phyloP scores from a whole-genome alignment of 2,888 invertebrate genomes.

The Buathra laborator region DNA sequence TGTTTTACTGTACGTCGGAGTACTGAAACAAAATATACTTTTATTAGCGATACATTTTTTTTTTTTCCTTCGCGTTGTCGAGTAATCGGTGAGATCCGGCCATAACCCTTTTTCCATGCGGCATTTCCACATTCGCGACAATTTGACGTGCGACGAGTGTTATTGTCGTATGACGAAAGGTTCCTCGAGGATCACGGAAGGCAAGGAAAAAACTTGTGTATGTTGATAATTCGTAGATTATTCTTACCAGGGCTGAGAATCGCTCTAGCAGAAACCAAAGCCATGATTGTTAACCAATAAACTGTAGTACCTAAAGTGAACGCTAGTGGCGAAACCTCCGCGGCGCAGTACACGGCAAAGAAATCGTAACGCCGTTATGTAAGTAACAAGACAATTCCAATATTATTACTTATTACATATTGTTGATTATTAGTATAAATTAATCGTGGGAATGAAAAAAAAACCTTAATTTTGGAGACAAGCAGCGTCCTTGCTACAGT shows the following conservation, averaged over 20 bases:
- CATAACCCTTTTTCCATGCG: constrained; percentile 68
- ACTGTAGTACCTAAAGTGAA: constrained; percentile 57
- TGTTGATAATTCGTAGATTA: constrained; percentile 50
- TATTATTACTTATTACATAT: neutral
- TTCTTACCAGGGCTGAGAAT: constrained; percentile 82
- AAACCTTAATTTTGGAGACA: neutral
- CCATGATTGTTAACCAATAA: constrained; percentile 78
- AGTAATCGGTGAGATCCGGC: neutral
- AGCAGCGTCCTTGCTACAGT: neutral
- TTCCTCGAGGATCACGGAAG: neutral
- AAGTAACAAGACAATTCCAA: constrained; percentile 2
- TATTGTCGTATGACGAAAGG: constrained; percentile 4
- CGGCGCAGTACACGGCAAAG: neutral
- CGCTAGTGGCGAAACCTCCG: constrained; percentile 27
- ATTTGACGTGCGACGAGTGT: neutral
- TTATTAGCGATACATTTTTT: constrained; percentile 8
- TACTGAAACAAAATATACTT: constrained; percentile 78
- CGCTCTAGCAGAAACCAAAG: constrained; percentile 79
- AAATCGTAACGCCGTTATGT: constrained; percentile 23
- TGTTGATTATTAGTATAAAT: neutral
- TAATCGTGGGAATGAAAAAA: neutral
- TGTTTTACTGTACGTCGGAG: constrained; percentile 84
- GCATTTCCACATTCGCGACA: constrained; percentile 13
- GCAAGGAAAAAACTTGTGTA: neutral
- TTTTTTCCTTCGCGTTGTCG: neutral